phyloP scores from a whole-genome alignment of 2,888 invertebrate genomes.

The Mesoligia furuncula region DNA sequence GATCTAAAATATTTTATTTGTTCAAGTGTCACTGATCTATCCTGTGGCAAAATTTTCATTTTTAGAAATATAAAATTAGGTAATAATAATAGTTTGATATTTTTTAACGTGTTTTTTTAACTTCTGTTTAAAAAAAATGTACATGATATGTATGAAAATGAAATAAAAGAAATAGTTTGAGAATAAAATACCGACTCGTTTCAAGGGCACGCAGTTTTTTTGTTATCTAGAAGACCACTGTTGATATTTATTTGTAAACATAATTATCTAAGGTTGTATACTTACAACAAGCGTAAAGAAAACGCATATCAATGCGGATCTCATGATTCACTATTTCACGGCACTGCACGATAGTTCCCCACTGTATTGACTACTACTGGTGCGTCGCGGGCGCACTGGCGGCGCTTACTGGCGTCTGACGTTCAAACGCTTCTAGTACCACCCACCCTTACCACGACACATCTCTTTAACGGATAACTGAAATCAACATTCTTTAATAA shows the following conservation, averaged over 20 bases:
- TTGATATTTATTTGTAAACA: conserved; percentile 10
- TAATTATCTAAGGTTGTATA: conserved; percentile 50
- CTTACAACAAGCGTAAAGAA: conserved; percentile 84
- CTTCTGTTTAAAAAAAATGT: not conserved
- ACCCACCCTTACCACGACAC: conserved; percentile 51
- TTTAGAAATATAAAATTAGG: not conserved
- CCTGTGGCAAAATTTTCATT: not conserved
- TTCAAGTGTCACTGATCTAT: not conserved
- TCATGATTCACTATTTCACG: conserved; percentile 82
- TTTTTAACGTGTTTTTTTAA: not conserved
- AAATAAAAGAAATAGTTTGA: not conserved
- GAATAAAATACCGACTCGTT: not conserved
- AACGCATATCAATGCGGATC: conserved; percentile 83
- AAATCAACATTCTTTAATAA: conserved; percentile 28
- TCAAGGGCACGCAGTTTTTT: not conserved
- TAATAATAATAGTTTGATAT: not conserved
- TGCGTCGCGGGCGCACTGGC: conserved; percentile 78
- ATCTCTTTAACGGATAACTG: conserved; percentile 49
- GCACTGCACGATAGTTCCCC: conserved; percentile 73
- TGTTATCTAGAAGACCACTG: not conserved
- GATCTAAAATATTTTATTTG: conserved; percentile 38
- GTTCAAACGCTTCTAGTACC: conserved; percentile 43
- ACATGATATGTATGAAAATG: not conserved
- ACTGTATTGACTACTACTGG: conserved; percentile 68
- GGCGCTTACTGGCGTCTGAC: conserved; percentile 71